Evolutionary conservation across 1,140 invertebrate species (phyloP).

Genomic region (Bombus pyrosoma): DNA sequence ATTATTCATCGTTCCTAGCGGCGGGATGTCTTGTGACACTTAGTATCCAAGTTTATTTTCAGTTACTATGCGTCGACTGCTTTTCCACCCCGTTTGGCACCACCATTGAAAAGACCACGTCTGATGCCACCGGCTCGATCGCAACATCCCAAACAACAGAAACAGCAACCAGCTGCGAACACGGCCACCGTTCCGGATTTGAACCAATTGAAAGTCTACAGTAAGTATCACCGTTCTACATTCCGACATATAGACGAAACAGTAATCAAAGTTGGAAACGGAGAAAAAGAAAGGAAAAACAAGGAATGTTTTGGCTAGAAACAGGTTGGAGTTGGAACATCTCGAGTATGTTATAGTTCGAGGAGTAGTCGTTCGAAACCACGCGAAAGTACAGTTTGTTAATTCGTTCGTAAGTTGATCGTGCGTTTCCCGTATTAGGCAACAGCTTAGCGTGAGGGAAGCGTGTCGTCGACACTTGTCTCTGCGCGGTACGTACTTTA

Average conservation of each 20-base stretch:
- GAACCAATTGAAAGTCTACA: slow-evolving; percentile 86
- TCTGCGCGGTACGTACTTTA: not conserved
- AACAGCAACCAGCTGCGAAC: slow-evolving; percentile 72
- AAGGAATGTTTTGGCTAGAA: not conserved
- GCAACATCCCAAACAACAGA: slow-evolving; percentile 80
- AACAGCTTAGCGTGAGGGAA: not conserved
- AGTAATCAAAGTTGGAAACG: not conserved
- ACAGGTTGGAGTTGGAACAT: not conserved
- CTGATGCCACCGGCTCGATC: slow-evolving; percentile 83
- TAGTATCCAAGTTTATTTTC: slow-evolving; percentile 65
- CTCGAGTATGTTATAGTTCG: not conserved
- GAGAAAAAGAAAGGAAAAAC: not conserved
- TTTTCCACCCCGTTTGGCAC: slow-evolving; percentile 83
- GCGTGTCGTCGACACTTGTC: slow-evolving; percentile 12
- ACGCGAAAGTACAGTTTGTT: slow-evolving; percentile 17
- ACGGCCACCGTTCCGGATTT: slow-evolving; percentile 75
- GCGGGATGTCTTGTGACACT: not conserved
- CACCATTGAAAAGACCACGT: slow-evolving; percentile 85
- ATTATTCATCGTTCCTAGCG: not conserved
- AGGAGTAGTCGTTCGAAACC: not conserved
- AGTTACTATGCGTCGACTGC: slow-evolving; percentile 86
- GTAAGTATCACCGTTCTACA: slow-evolving; percentile 80
- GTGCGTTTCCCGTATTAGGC: not conserved
- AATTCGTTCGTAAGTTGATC: not conserved
- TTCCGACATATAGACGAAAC: too few relatives aligned